phyloP scores from a whole-genome alignment of 2,888 invertebrate species.

The Drosophila anceps region DNA sequence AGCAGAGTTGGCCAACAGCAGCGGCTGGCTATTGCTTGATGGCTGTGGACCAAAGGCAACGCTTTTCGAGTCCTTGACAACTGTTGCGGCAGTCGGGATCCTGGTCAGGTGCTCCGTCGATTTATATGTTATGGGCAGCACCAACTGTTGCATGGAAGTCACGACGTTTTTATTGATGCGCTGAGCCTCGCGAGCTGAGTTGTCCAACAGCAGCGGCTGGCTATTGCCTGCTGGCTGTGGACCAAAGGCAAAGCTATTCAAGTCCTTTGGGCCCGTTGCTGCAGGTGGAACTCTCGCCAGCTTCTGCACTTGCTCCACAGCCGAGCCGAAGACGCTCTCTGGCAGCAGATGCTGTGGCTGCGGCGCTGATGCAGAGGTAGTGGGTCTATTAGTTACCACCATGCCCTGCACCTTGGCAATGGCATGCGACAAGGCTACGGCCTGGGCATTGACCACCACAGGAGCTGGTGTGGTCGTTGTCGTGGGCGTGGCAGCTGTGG shows the following conservation, averaged over 20 bases:
- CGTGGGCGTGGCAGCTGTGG: neutral
- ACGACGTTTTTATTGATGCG: neutral
- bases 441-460: constrained; percentile 10
- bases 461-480: constrained; percentile 3
- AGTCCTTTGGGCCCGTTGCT: neutral
- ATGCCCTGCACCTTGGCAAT: constrained; percentile 11
- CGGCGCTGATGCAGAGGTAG: neutral
- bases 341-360: neutral
- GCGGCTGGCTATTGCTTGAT: too few relatives aligned
- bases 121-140: neutral
- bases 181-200: neutral
- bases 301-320: neutral
- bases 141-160: neutral
- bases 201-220: neutral
- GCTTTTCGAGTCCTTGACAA: neutral
- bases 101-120: neutral
- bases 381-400: neutral
- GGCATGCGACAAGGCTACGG: constrained; percentile 8
- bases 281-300: neutral
- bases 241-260: neutral
- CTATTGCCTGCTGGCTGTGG: neutral
- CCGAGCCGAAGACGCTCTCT: neutral
- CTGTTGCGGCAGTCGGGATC: neutral
- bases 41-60: neutral
- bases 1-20: too few relatives aligned